Evolutionary conservation across 2,797 vertebrate genomes (phyloP).

Genomic region (Tragopan temminckii): DNA sequence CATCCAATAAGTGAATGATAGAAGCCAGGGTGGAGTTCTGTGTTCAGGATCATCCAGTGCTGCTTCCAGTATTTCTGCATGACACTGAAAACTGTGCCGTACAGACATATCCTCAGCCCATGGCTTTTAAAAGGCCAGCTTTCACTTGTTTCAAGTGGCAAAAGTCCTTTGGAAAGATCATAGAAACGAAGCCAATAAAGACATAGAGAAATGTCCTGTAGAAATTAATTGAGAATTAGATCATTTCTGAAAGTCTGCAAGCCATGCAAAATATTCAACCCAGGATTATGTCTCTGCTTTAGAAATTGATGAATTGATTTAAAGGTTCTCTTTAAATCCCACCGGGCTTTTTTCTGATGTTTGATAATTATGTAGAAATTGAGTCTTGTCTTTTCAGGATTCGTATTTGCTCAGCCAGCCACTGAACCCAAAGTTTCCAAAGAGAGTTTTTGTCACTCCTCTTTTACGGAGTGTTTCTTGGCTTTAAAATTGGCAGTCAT

Average conservation of each 20-base stretch:
- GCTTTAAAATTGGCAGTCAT: slow-evolving; percentile 1
- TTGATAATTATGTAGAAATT: neutral
- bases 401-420: neutral
- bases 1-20: neutral
- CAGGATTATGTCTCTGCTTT: neutral
- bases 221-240: neutral
- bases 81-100: neutral
- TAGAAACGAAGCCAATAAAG: neutral
- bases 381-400: neutral
- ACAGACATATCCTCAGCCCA: fast-evolving
- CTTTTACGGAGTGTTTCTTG: neutral
- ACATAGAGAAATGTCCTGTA: neutral
- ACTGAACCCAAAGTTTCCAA: neutral
- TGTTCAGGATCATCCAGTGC: neutral
- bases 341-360: neutral
- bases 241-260: neutral
- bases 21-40: neutral
- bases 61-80: neutral
- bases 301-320: neutral
- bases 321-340: neutral
- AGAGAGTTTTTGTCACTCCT: neutral
- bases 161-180: neutral
- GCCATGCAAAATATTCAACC: neutral
- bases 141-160: neutral
- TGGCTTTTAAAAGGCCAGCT: neutral